Percentiles rank a stretch among this genome's conserved stretches.
Conservation (phyloP, 2,797 vertebrate genomes). For the Euthynnus affinis region DNA sequence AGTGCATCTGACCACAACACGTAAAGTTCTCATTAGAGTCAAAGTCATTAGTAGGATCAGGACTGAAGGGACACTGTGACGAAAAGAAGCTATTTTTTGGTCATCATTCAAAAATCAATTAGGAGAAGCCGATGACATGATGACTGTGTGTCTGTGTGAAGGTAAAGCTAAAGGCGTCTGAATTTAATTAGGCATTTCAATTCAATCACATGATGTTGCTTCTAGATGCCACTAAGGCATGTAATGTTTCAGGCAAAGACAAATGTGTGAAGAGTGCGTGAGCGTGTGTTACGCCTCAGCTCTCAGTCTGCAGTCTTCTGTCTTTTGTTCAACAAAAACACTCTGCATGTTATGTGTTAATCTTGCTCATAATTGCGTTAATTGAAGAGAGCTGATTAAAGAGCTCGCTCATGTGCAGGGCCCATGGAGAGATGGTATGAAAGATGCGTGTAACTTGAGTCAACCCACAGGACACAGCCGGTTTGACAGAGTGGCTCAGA, state of each 20-base stretch:
- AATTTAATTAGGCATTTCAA: slow-evolving; percentile 42
- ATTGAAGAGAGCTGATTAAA: slow-evolving; percentile 75
- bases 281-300: slow-evolving; percentile 5
- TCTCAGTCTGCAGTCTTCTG: slow-evolving; percentile 19
- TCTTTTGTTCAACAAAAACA: slow-evolving; percentile 22
- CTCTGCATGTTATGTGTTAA: slow-evolving; percentile 39
- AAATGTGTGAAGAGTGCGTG: background rate
- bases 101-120: slow-evolving; percentile 56
- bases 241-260: slow-evolving; percentile 8
- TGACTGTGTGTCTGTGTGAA: slow-evolving; percentile 5
- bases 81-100: slow-evolving; percentile 42
- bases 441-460: slow-evolving; percentile 74
- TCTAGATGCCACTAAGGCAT: slow-evolving; percentile 25
- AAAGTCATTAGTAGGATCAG: slow-evolving; percentile 42
- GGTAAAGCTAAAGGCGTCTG: slow-evolving; percentile 20
- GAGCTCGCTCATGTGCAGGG: slow-evolving; percentile 47
- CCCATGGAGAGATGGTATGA: slow-evolving; percentile 37
- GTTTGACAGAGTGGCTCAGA: slow-evolving; percentile 40
- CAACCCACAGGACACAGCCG: slow-evolving; percentile 63
- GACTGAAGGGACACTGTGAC: slow-evolving; percentile 36
- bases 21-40: slow-evolving; percentile 39
- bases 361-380: slow-evolving; percentile 70
- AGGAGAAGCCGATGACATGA: slow-evolving; percentile 14
- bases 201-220: slow-evolving; percentile 21
- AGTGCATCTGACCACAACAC: slow-evolving; percentile 47